Base-by-base conservation (phyloP, 1,140 invertebrate species). In the Drosophila micromelanica region DNA sequence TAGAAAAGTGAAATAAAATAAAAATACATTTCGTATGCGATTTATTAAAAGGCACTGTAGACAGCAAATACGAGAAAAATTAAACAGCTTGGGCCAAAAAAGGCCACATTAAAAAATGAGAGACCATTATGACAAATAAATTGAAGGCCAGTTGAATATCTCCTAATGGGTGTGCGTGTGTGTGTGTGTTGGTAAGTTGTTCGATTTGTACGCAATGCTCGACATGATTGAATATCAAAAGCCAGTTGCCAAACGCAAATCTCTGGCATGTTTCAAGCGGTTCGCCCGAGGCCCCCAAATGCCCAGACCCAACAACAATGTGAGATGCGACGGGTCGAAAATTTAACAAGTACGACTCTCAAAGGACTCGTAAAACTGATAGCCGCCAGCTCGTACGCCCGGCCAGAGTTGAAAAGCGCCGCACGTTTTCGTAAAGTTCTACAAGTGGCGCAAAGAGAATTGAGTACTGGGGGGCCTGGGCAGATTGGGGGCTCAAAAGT, bases 211-310 rank as follows among this genome's bases (percentile, higher is more conserved):
- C 30, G 61, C 43, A 48, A 76, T 79, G 64, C 69, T 69, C 56
- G 78, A 80, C 69, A 79, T 87, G 84, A 87, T 89, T 87, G 84
- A 87, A 87, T 87, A 87, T 89, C 84, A 87, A 87, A 89, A 87
- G 84, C 79, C 84, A 82, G 84, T 79, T 79, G 75, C 64, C 61
- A 63, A 70, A 86, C 64, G 78, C 78, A 87, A 87, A 87, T 87
- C 84, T 89, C 82, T 75, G 68, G 76, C 82, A 89, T 87, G 84
- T 79, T 87, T 67, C 52, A 52, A 80, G 51, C 57, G 48, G 42
- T 38, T 62, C 60, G 20, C 43, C 60, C 8, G 9, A 35, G 32
- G 32, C 32, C 27, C 27, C 5, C n/a, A 42, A 20, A 8, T 4
- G 23, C 3, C n/a, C 8, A 49, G 11, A 40, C 38, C 51, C 35